These are phyloP conservation scores for Elephas maximus DNA, from an alignment of 2,113 vertebrate species.

Conservation along the genomic window DNA sequence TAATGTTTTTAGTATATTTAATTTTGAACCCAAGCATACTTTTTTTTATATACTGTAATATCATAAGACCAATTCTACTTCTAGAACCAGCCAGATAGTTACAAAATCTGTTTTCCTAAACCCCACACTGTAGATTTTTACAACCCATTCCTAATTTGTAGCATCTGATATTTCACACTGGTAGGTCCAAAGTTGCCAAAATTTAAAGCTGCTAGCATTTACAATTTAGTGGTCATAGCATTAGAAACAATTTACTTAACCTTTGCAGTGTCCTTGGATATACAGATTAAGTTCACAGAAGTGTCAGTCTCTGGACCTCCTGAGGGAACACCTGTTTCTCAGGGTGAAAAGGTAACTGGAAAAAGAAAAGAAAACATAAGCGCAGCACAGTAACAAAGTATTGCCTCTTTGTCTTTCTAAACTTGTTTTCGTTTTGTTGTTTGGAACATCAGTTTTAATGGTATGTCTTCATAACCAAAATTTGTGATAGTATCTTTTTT, in stretches of 20 bases:
- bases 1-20: not conserved
- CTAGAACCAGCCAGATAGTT: not conserved
- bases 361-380: not conserved
- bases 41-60: not conserved
- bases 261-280: conserved; percentile 66
- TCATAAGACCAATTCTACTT: not conserved
- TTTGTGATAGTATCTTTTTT: not conserved
- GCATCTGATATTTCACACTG: conserved; percentile 31
- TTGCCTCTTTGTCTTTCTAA: not conserved
- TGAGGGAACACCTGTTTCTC: conserved; percentile 37
- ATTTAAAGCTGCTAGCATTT: conserved; percentile 64
- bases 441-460: not conserved
- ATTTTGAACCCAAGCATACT: not conserved
- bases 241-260: conserved; percentile 79
- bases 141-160: not conserved
- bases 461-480: not conserved
- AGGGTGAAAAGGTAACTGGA: conserved; percentile 47
- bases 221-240: conserved; percentile 63
- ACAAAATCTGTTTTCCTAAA: not conserved
- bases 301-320: conserved; percentile 53
- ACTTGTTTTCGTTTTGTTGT: not conserved
- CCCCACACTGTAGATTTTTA: not conserved
- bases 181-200: conserved; percentile 24
- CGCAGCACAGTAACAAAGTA: not conserved
- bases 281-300: conserved; percentile 72